These are phyloP conservation scores for Habrosyne pyritoides DNA, from an alignment of 2,888 invertebrate species.

Conservation along the genomic window DNA sequence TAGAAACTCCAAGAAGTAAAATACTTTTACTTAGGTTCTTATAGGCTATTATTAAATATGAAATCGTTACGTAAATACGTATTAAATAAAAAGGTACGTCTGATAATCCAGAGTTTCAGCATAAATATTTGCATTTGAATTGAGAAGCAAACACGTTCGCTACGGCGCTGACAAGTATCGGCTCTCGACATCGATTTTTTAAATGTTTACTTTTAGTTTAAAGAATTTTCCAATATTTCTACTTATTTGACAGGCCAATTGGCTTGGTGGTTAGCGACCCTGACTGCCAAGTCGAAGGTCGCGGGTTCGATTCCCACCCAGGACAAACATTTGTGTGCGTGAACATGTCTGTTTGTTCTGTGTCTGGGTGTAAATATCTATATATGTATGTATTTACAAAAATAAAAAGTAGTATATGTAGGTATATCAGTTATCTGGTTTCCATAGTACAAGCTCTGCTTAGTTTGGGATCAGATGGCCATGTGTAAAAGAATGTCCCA, in stretches of 20 bases:
- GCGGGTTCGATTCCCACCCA: too few species aligned
- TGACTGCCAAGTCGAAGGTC: too few species aligned
- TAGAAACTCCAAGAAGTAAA: neutral
- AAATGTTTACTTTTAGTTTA: conserved; percentile 44
- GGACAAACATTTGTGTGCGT: too few species aligned
- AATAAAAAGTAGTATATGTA: too few species aligned
- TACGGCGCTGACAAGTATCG: conserved; percentile 42
- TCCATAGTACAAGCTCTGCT: too few species aligned
- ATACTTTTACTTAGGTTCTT: neutral
- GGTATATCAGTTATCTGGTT: too few species aligned
- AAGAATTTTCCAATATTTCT: conserved; percentile 23
- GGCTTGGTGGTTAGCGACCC: too few species aligned
- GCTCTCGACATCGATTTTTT: conserved; percentile 37
- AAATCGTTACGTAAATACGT: conserved; percentile 25
- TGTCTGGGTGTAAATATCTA: too few species aligned
- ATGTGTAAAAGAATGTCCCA: too few species aligned
- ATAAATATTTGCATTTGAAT: conserved; percentile 57
- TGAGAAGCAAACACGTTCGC: conserved; percentile 53
- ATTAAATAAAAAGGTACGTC: conserved; percentile 36
- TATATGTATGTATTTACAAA: too few species aligned
- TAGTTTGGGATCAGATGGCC: too few species aligned
- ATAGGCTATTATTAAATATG: conserved; percentile 18
- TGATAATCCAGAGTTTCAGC: conserved; percentile 44
- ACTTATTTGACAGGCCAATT: conserved; percentile 31
- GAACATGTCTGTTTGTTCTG: too few species aligned